Percentiles rank a stretch among this genome's conserved stretches.
Conservation (phyloP, 2,888 invertebrate species). For the Frankliniella intonsa region DNA sequence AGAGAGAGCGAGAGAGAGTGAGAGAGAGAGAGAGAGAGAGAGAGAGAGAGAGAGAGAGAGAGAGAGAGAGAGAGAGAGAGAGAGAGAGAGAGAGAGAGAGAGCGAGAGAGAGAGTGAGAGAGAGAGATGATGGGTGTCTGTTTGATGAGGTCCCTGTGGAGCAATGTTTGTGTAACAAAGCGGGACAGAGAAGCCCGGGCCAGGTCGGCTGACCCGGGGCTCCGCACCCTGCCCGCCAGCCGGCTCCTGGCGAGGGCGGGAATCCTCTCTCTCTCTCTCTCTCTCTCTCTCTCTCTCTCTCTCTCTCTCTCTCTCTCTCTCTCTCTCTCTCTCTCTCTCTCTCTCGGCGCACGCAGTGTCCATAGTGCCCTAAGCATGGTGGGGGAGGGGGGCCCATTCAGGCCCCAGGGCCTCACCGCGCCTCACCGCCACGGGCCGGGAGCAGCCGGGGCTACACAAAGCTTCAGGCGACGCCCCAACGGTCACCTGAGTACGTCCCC, state of each 20-base stretch:
- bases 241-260: no score
- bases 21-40: constrained; percentile 18
- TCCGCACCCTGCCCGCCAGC: no score
- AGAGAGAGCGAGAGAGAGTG: background rate
- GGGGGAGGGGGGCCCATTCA: background rate
- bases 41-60: constrained; percentile 16
- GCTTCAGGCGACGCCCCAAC: constrained; percentile 18
- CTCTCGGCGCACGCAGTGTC: no score
- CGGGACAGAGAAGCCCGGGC: background rate
- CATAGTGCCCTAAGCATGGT: background rate
- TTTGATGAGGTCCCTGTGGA: constrained; percentile 26
- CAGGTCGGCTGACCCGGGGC: no score
- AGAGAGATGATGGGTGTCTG: constrained; percentile 13
- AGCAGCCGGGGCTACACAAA: background rate
- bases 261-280: background rate
- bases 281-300: constrained; percentile 10
- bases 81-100: background rate
- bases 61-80: constrained; percentile 3
- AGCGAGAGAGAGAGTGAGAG: background rate
- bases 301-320: background rate
- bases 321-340: background rate
- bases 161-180: constrained; percentile 26
- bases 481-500: background rate
- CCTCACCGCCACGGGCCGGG: no score
- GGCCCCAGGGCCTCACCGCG: background rate